phyloP scores from a whole-genome alignment of 2,888 invertebrate genomes.

The Clistopyga incitator region DNA sequence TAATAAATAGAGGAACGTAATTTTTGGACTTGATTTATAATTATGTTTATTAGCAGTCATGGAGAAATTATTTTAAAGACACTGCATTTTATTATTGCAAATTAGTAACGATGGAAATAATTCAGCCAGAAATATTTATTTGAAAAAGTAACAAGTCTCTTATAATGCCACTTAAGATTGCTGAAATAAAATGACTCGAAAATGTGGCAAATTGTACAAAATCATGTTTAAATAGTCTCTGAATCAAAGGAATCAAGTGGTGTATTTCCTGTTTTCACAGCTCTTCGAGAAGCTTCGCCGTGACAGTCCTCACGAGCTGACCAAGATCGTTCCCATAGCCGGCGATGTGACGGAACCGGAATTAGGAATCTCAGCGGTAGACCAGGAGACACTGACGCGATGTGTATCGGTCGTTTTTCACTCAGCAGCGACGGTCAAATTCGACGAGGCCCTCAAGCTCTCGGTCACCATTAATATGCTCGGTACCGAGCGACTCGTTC shows the following conservation, averaged over 20 bases:
- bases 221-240: background rate
- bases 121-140: too few species aligned
- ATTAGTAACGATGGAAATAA: too few species aligned
- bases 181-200: too few species aligned
- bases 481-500: slow-evolving; percentile 89
- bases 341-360: slow-evolving; percentile 88
- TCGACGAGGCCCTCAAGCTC: slow-evolving; percentile 90
- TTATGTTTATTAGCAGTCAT: too few species aligned
- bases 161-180: too few species aligned
- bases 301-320: slow-evolving; percentile 86
- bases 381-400: slow-evolving; percentile 85
- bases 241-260: background rate
- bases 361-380: slow-evolving; percentile 86
- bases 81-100: too few species aligned
- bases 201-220: background rate
- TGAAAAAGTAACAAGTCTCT: too few species aligned
- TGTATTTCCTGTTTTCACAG: slow-evolving; percentile 79
- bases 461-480: slow-evolving; percentile 92
- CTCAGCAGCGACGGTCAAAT: slow-evolving; percentile 93
- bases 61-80: too few species aligned
- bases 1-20: too few species aligned
- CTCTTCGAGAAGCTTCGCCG: slow-evolving; percentile 87
- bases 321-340: slow-evolving; percentile 88
- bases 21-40: too few species aligned
- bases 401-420: slow-evolving; percentile 92